phyloP scores from a whole-genome alignment of 1,140 invertebrate species.

The Choristoneura fumiferana region DNA sequence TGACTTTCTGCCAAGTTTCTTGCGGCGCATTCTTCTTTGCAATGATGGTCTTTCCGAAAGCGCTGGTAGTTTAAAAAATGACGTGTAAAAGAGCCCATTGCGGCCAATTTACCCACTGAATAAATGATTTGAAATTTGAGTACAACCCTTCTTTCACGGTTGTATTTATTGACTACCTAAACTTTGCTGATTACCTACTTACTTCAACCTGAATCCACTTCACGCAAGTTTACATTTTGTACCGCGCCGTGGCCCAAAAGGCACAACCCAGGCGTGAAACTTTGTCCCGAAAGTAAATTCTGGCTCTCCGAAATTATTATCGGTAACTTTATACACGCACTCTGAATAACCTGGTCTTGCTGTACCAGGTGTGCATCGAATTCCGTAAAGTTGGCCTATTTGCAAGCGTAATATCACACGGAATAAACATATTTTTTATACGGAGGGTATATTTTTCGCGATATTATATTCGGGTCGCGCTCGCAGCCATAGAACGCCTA shows the following conservation, averaged over 20 bases:
- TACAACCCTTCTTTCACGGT: too few relatives aligned
- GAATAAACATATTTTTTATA: not conserved
- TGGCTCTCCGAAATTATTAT: not conserved
- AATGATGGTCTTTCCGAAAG: too few relatives aligned
- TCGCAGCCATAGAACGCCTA: slow-evolving; percentile 4
- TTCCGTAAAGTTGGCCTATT: not conserved
- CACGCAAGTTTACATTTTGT: not conserved
- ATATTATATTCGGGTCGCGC: slow-evolving; percentile 14
- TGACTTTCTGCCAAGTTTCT: too few relatives aligned
- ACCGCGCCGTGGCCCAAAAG: not conserved
- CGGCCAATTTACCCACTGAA: too few relatives aligned
- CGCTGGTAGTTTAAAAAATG: too few relatives aligned
- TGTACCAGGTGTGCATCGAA: slow-evolving; percentile 11
- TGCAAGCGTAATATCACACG: slow-evolving; percentile 3
- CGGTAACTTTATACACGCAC: slow-evolving; percentile 4
- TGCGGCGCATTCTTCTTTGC: too few relatives aligned
- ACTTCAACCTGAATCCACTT: too few relatives aligned
- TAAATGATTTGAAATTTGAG: too few relatives aligned
- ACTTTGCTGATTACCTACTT: too few relatives aligned
- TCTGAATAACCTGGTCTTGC: not conserved
- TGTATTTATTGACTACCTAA: too few relatives aligned
- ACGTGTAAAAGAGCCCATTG: too few relatives aligned
- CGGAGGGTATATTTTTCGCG: not conserved
- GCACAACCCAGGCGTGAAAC: not conserved
- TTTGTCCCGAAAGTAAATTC: not conserved